Evolutionary conservation across 2,797 vertebrate genomes (phyloP), one percentile per base, ranked within the genome.

Genomic region (Uromys caudimaculatus): DNA sequence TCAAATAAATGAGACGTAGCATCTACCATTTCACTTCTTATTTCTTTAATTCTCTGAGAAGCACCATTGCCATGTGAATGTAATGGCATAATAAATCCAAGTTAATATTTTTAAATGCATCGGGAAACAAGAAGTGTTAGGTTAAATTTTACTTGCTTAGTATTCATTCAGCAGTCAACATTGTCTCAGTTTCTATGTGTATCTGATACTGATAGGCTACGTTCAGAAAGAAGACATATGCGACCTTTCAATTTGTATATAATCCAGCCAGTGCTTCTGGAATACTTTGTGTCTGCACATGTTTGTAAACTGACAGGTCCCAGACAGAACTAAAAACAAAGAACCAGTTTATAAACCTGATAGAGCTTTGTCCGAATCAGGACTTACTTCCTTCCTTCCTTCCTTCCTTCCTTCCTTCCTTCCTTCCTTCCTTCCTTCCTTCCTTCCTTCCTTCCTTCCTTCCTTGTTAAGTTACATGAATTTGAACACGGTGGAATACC

Each of bases 21-120:
- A 21, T 87, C 69, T 69, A 83, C 44, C 21, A 58, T 92, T 87
- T 93, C 58, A 90, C 27, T 29, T 71, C 88, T 94, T 58, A 50
- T 91, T 79, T 95, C 82, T 90, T 69, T 82, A 79, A 76, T 78
- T 94, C 84, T 86, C 52, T 32, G 78, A 94, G 83, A 89, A 91
- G 60, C 86, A 29, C 71, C 56, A 41, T 35, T 91, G 56, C 52
- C 77, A 84, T 78, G 41, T 89, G 87, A 96, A 89, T 85, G 73
- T 60, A 81, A 79, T 44, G 47, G 44, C 76, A 38, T 0, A 67
- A 32, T 87, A 60, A 81, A 77, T 47, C 60, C 67, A 52, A 73
- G 7, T 8, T 73, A 89, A 76, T 67, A 56, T 54, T 96, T 96
- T 90, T 23, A 96, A 96, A 56, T n/a, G 16, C 93, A 69, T 81